Evolutionary conservation across 2,888 invertebrate genomes (phyloP).

Genomic region (Elmis aenea): DNA sequence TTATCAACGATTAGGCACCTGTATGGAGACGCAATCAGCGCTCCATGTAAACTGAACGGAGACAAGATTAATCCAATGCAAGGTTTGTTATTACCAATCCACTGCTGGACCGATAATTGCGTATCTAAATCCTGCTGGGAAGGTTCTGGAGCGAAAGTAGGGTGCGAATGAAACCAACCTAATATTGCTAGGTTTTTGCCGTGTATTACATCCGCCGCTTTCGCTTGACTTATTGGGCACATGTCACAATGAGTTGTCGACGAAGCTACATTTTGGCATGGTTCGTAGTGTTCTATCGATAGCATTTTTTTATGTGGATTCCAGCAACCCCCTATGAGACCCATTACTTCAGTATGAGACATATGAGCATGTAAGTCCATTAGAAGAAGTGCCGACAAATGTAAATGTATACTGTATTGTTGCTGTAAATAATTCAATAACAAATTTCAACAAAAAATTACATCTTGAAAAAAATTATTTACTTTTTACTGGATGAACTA

Average conservation of each 20-base stretch:
- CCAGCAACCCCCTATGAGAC: conserved; percentile 61
- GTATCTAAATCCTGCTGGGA: conserved; percentile 64
- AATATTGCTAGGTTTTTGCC: conserved; percentile 46
- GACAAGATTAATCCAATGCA: conserved; percentile 63
- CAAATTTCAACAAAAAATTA: conserved; percentile 10
- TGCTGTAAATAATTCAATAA: conserved; percentile 47
- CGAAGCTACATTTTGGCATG: conserved; percentile 60
- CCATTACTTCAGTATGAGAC: conserved; percentile 69
- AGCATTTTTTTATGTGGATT: conserved; percentile 39
- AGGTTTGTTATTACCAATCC: conserved; percentile 52
- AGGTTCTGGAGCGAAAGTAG: conserved; percentile 64
- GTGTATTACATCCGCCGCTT: conserved; percentile 55
- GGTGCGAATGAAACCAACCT: conserved; percentile 79
- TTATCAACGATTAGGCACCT: conserved; percentile 53
- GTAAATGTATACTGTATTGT: conserved; percentile 56
- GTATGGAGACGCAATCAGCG: conserved; percentile 52
- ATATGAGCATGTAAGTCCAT: conserved; percentile 70
- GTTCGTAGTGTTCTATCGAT: conserved; percentile 53
- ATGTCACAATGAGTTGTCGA: conserved; percentile 70
- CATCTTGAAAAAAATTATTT: too few species aligned
- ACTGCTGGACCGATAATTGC: conserved; percentile 57
- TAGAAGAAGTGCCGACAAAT: conserved; percentile 56
- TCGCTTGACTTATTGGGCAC: conserved; percentile 67
- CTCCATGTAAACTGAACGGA: conserved; percentile 56
- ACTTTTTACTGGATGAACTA: too few species aligned